Evolutionary conservation across 2,888 invertebrate species (phyloP), one percentile per base, ranked within the genome.

Genomic region (Margaritifera margaritifera): DNA sequence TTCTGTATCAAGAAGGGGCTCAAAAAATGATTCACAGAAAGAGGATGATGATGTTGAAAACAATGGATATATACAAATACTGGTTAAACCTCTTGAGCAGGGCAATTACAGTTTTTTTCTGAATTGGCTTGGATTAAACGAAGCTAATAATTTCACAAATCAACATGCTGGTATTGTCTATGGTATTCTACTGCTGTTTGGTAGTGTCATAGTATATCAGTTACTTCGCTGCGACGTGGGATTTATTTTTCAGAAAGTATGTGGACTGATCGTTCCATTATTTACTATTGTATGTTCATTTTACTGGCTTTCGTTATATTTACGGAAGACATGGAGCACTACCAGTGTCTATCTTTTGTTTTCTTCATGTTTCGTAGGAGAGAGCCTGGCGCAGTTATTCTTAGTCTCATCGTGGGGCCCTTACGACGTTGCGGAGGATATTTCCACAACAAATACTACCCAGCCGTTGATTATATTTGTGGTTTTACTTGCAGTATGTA

Each of bases 21-120:
- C 86, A 22, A 85, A 82, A 78, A 86, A 84, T 71, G 87, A 83
- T 62, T 78, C 79, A 60, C 80, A 79, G 25, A 86, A 84, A 74
- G 86, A 87, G 22, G 86, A 85, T 19, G 85, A 86, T 56, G 86
- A 86, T 42, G 69, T 80, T 25, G 96, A 96, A 88, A 94, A 94
- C 64, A 95, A 95, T n/a, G 92, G 96, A 57, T 95, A 96, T 84
- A 93, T 96, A 4, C 86, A 87, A 75, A 81, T 87, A 65, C 77
- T 87, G 57, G 85, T 87, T 65, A 87, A 86, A 74, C 87, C 87
- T 15, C 72, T 87, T 65, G 87, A 87, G 57, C 84, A 84, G 70
- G 85, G 86, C 64, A 85, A 81, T 73, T 84, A 81, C 67, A 84
- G 78, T 70, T 79, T 86, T 61, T 57, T 87, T 54, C 69, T 85